These are phyloP conservation scores for Triops longicaudatus DNA, from an alignment of 1,140 invertebrate genomes.

Conservation along the genomic window DNA sequence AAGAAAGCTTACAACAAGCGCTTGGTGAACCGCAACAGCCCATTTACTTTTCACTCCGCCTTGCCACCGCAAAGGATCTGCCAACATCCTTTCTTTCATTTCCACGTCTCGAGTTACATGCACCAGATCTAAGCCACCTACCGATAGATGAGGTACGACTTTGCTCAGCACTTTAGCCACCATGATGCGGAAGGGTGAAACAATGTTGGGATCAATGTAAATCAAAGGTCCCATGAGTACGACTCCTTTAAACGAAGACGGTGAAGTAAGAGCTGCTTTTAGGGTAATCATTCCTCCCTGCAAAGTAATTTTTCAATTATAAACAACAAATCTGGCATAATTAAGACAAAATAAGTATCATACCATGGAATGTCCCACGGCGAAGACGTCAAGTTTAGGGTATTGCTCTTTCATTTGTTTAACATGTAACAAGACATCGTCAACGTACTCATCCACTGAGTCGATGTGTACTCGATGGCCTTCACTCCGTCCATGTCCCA, in stretches of 20 bases:
- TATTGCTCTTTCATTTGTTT: constrained; percentile 35
- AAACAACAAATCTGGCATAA: no score
- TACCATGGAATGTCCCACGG: constrained; percentile 44
- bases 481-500: constrained; percentile 42
- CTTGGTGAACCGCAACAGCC: constrained; percentile 22
- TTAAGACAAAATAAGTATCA: constrained; percentile 20
- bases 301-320: neutral
- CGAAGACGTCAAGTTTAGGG: constrained; percentile 36
- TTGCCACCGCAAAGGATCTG: constrained; percentile 29
- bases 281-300: constrained; percentile 31
- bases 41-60: constrained; percentile 28
- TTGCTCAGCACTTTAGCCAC: constrained; percentile 22
- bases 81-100: constrained; percentile 24
- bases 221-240: constrained; percentile 31
- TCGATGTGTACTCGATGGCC: constrained; percentile 38
- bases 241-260: constrained; percentile 26
- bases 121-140: constrained; percentile 24
- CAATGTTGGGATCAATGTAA: constrained; percentile 25
- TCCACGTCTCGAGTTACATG: constrained; percentile 28
- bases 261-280: constrained; percentile 25
- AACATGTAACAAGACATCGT: constrained; percentile 39
- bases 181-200: constrained; percentile 23
- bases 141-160: constrained; percentile 23
- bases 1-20: constrained; percentile 21
- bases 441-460: constrained; percentile 36